Base-by-base conservation (phyloP, 1,140 invertebrate species). In the Scaptodrosophila lebanonensis region DNA sequence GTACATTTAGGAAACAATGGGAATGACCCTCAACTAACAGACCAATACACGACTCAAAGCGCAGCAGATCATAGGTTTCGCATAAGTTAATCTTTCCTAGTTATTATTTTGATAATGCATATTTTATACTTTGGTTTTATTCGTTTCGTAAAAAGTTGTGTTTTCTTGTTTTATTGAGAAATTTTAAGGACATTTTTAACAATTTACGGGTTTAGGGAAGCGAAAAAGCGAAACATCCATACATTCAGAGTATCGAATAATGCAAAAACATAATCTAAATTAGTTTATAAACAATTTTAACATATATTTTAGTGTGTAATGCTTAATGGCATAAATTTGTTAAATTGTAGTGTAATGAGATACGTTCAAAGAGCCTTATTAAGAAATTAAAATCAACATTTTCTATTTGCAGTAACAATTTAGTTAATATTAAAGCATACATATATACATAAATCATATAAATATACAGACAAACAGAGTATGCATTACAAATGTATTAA, bases 401-500 rank as follows among this genome's bases (percentile, higher is more conserved):
- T 77, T 77, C 58, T 72, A 79, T 72, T 53, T 51, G 59, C 69
- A 52, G 56, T 68, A 59, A 71, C 60, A 40, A 65, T 50, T 67
- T 72, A 79, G 68, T 65, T 67, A 79, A 72, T 72, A 57, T 61
- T 32, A 54, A n/a, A n/a, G n/a, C n/a, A n/a, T n/a, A n/a, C n/a
- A n/a, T n/a, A n/a, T n/a, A n/a, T n/a, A n/a, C n/a, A n/a, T n/a
- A n/a, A n/a, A n/a, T n/a, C n/a, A n/a, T n/a, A n/a, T n/a, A n/a
- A n/a, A n/a, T n/a, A n/a, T n/a, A n/a, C n/a, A 8, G 22, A 25
- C 3, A 25, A 25, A 25, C 3, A 25, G 8, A 25, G 22, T 25
- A 25, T 79, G 65, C 73, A 79, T 79, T 79, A 12, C 54, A 79
- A 79, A 79, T 79, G 73, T 65, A 79, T 79, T 73, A 47, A 77